Evolutionary conservation across 2,888 invertebrate genomes (phyloP).

Genomic region (Ametastegia equiseti): DNA sequence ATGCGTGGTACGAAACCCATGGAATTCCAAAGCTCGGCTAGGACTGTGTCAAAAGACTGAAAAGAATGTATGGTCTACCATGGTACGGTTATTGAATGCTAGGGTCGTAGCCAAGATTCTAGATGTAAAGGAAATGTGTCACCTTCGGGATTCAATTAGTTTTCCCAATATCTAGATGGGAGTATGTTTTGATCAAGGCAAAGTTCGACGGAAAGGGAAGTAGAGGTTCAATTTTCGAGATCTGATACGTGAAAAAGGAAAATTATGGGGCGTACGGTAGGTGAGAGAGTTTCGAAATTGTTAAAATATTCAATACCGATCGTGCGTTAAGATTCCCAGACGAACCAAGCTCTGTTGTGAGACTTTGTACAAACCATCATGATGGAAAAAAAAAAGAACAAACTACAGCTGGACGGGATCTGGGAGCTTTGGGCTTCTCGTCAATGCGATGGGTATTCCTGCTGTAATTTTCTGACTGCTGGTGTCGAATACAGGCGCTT

Average conservation of each 20-base stretch:
- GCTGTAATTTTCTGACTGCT: slow-evolving; percentile 22
- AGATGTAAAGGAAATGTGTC: background rate
- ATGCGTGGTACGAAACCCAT: slow-evolving; percentile 18
- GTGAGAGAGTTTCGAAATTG: slow-evolving; percentile 27
- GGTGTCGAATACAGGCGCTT: slow-evolving; percentile 22
- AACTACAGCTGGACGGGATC: background rate
- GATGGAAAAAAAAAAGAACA: background rate
- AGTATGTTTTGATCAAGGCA: background rate
- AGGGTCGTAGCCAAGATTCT: background rate
- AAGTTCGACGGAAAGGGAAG: background rate
- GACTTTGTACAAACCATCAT: slow-evolving; percentile 1
- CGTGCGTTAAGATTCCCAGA: slow-evolving; percentile 16
- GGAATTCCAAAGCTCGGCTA: slow-evolving; percentile 11
- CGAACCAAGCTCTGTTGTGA: background rate
- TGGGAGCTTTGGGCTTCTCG: background rate
- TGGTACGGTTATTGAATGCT: background rate
- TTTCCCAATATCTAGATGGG: background rate
- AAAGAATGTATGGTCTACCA: slow-evolving; percentile 18
- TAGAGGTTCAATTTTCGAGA: background rate
- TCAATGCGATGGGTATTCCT: slow-evolving; percentile 9
- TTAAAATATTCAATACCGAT: slow-evolving; percentile 33
- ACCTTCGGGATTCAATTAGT: slow-evolving; percentile 8
- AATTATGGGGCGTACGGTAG: slow-evolving; percentile 1
- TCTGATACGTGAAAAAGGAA: background rate
- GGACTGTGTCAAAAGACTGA: slow-evolving; percentile 4